These are phyloP conservation scores for Limnephilus auricula DNA, from an alignment of 2,888 invertebrate species.

Conservation along the genomic window DNA sequence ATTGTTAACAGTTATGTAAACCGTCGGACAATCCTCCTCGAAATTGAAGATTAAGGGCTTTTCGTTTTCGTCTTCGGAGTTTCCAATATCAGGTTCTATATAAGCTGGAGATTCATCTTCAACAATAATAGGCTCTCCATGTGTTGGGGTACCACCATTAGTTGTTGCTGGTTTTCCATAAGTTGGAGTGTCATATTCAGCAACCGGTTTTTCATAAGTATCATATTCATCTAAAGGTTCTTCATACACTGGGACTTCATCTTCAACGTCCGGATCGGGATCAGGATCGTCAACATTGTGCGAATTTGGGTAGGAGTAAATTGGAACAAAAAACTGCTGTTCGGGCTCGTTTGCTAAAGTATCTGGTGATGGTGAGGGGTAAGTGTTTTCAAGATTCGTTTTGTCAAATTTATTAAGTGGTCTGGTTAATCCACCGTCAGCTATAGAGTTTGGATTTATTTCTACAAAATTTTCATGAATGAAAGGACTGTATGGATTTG, in stretches of 20 bases:
- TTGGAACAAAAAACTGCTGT: background rate
- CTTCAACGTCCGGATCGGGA: background rate
- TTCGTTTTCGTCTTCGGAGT: background rate
- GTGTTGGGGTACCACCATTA: background rate
- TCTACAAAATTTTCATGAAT: background rate
- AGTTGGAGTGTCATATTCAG: too few relatives aligned
- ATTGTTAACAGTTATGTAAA: slow-evolving; percentile 77
- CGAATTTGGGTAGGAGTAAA: background rate
- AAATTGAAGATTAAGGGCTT: slow-evolving; percentile 64
- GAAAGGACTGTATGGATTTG: background rate
- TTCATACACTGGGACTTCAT: background rate
- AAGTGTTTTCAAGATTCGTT: background rate
- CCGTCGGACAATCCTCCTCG: slow-evolving; percentile 77
- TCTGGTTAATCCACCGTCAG: background rate
- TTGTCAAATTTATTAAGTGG: background rate
- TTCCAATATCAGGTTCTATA: slow-evolving; percentile 1
- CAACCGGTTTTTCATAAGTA: background rate
- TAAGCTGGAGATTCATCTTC: background rate
- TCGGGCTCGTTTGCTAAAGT: background rate
- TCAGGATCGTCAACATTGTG: background rate
- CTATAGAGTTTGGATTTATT: background rate
- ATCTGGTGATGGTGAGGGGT: background rate
- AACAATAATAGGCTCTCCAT: background rate
- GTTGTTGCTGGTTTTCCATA: background rate
- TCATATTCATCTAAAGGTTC: background rate